Percentiles rank a stretch among this genome's conserved stretches.
Evolutionary conservation across 2,113 vertebrate genomes (phyloP).

Genomic region (Halcyon senegalensis): DNA sequence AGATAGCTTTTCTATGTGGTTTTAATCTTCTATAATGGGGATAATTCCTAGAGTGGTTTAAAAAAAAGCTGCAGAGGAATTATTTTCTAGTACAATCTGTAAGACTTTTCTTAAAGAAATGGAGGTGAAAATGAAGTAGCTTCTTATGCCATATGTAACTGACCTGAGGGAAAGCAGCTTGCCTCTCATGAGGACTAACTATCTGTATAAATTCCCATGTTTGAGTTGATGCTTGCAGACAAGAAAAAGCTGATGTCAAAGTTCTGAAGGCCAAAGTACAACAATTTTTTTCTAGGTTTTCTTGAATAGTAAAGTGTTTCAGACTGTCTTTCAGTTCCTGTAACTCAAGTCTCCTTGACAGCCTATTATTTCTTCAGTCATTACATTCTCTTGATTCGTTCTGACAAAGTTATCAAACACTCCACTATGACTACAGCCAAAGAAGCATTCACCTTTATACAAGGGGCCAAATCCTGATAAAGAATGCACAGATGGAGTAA

Average conservation of each 20-base stretch:
- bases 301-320: conserved; percentile 1
- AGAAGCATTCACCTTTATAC: conserved; percentile 10
- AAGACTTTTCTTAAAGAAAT: neutral
- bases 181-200: neutral
- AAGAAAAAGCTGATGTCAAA: conserved; percentile 39
- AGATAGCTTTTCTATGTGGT: neutral
- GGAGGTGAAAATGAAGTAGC: neutral
- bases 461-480: conserved; percentile 34
- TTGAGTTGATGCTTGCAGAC: conserved; percentile 43
- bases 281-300: conserved; percentile 34
- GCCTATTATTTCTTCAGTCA: conserved; percentile 52
- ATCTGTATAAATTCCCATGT: neutral
- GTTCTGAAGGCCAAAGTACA: conserved; percentile 50
- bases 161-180: neutral
- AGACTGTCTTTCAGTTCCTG: conserved; percentile 34
- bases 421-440: conserved; percentile 11
- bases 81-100: neutral
- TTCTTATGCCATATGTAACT: neutral
- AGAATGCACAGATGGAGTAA: conserved; percentile 1
- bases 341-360: conserved; percentile 53
- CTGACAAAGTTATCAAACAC: conserved; percentile 48
- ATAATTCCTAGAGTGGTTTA: neutral
- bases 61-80: neutral
- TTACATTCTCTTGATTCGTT: conserved; percentile 34
- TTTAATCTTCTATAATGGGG: neutral